Conservation (phyloP, 1,140 invertebrate species). For the Pristionchus pacificus region DNA sequence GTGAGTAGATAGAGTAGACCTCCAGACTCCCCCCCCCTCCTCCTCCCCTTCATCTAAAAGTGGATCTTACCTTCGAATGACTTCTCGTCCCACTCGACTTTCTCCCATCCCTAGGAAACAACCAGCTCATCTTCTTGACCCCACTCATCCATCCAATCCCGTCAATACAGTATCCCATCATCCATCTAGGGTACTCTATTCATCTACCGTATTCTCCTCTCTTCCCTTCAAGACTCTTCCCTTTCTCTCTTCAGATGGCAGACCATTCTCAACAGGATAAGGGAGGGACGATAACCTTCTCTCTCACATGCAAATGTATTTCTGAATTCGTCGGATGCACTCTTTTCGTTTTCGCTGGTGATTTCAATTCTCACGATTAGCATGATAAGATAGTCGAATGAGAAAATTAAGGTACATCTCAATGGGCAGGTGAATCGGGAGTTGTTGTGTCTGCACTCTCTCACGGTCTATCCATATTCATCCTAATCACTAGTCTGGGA, state of each 20-base stretch:
- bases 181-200: no score
- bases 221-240: no score
- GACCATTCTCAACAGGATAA: neutral
- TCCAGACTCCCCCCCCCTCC: no score
- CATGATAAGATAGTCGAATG: neutral
- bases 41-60: no score
- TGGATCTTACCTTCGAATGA: no score
- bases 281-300: neutral
- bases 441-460: neutral
- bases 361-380: neutral
- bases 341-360: neutral
- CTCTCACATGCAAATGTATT: neutral
- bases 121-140: neutral
- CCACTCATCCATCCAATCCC: neutral
- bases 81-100: neutral
- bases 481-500: constrained; percentile 53
- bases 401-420: neutral
- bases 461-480: constrained; percentile 55
- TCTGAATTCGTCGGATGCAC: neutral
- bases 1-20: no score
- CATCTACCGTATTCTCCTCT: neutral
- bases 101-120: neutral
- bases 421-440: neutral
- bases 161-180: neutral
- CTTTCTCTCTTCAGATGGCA: neutral